These are phyloP conservation scores for Parazoanthus atlanticus DNA, from an alignment of 92 coral and sea anemone genomes.

Conservation along the genomic window DNA sequence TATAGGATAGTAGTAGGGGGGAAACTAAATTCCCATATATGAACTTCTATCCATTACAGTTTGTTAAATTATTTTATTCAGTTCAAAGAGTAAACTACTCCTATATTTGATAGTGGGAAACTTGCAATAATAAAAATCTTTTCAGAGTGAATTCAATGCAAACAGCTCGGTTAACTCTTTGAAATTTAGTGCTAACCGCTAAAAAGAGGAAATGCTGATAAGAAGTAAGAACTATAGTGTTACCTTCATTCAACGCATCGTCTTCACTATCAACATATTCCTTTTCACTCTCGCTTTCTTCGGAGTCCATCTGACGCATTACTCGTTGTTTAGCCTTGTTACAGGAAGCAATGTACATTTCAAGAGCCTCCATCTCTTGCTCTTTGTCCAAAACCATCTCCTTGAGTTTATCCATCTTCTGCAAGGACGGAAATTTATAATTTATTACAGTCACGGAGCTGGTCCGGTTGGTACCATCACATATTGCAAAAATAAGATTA, in stretches of 20 bases:
- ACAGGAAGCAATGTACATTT: slow-evolving; percentile 50
- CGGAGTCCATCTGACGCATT: slow-evolving; percentile 32
- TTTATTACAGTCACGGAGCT: background rate
- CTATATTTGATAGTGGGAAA: background rate
- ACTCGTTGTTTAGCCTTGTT: slow-evolving; percentile 41
- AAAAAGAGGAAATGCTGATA: background rate
- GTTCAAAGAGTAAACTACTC: background rate
- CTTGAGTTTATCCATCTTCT: slow-evolving; percentile 68
- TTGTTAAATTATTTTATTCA: too few species aligned
- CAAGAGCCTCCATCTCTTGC: slow-evolving; percentile 64
- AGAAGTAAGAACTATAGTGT: background rate
- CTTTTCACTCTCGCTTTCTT: slow-evolving; percentile 26
- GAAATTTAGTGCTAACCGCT: background rate
- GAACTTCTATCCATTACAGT: too few species aligned
- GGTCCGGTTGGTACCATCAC: too few species aligned
- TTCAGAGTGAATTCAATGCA: background rate
- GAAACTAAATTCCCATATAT: too few species aligned
- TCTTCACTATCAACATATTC: slow-evolving; percentile 18
- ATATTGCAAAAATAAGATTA: background rate
- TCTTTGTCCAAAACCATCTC: slow-evolving; percentile 65
- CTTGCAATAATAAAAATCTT: background rate
- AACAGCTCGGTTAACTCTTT: too few species aligned
- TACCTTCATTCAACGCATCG: slow-evolving; percentile 26
- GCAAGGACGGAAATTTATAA: background rate
- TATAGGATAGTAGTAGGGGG: too few species aligned